phyloP scores from a whole-genome alignment of 2,888 invertebrate genomes.

The Polymixis flavicincta region DNA sequence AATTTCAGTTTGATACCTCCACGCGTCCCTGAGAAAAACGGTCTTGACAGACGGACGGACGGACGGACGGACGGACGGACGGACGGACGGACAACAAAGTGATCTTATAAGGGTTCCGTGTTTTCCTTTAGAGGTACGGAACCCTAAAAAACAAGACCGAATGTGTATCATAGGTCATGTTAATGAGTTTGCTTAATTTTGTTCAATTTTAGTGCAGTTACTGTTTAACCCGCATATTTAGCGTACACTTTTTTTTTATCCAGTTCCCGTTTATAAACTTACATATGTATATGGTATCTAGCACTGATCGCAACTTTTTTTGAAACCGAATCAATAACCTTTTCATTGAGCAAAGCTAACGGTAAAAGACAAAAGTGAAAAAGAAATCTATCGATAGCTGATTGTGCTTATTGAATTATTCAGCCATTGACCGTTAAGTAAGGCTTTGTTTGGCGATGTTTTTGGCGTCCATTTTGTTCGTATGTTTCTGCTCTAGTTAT shows the following conservation, averaged over 20 bases:
- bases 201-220: neutral
- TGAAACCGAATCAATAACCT: conserved; percentile 18
- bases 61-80: too few species aligned
- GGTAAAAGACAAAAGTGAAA: conserved; percentile 39
- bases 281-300: neutral
- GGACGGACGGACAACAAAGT: too few species aligned
- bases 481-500: conserved; percentile 60
- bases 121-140: too few species aligned
- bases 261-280: conserved; percentile 6
- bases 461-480: conserved; percentile 48
- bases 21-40: too few species aligned
- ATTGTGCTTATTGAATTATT: conserved; percentile 56
- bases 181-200: neutral
- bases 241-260: neutral
- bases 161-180: neutral
- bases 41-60: too few species aligned
- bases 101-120: too few species aligned
- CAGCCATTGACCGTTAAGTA: conserved; percentile 39
- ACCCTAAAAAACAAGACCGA: too few species aligned
- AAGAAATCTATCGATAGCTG: conserved; percentile 25
- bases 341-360: conserved; percentile 39
- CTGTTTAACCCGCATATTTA: neutral
- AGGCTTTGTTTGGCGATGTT: conserved; percentile 29
- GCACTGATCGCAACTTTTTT: conserved; percentile 9
- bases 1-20: too few species aligned